Evolutionary conservation across 2,113 vertebrate species (phyloP), one percentile per base, ranked within the genome.

Genomic region (Chionomys nivalis): DNA sequence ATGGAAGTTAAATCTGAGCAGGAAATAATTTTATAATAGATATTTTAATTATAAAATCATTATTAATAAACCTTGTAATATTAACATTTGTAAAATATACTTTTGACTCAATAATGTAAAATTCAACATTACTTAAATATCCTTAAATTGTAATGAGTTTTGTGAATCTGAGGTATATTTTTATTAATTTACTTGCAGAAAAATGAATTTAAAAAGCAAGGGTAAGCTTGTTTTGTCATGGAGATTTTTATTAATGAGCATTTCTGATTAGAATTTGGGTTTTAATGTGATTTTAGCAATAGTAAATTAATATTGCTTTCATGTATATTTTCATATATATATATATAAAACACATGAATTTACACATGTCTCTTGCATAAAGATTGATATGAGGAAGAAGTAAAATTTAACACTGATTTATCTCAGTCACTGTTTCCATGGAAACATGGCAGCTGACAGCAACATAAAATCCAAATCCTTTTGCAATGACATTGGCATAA

Each of bases 351-450:
- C 0, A 81, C 7, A 75, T 63, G 23, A 39, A 88, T 95, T 87
- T 93, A 44, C 4, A 70, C 17, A 52, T 16, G 36, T 83, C 75
- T 73, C 52, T 47, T 49, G 2, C 78, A 13, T 79, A 6, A 93
- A 95, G 55, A 95, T 8, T 86, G 42, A 73, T 61, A 85, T 23
- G 28, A 21, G 42, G 36, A 58, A 70, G 17, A 33, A 90, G 23
- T 17, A 95, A 92, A 96, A 87, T 83, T 93, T 73, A 75, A 82
- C 44, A 31, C 3, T 68, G 33, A 75, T 94, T 93, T 33, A 91
- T 79, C 79, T 94, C 28, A 83, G 87, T 47, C 79, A 85, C 63
- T 0, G 49, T 96, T 96, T 92, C 96, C 93, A 97, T 95, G 90
- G 94, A 95, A 97, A 95, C 58, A 8, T 61, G 44, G 83, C 47